Percentiles rank a stretch among this genome's conserved stretches.
phyloP scores from a whole-genome alignment of 2,797 vertebrate species.

The Acanthis flammea region DNA sequence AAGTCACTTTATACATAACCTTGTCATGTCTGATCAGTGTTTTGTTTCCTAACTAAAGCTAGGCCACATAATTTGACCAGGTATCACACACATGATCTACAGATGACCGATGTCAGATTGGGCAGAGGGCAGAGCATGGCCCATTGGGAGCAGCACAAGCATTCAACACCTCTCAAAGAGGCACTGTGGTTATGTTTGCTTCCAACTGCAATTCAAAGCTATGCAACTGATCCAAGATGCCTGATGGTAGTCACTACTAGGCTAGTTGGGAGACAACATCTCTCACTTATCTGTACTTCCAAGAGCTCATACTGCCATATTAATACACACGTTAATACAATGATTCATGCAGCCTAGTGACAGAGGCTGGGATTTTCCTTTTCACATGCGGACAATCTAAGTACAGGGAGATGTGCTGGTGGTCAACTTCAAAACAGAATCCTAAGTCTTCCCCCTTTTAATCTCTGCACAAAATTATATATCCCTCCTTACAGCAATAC shows the following conservation, averaged over 20 bases:
- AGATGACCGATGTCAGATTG: rapidly evolving
- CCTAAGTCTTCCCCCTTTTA: not conserved
- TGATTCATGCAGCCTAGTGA: not conserved
- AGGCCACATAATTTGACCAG: not conserved
- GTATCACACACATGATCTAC: not conserved
- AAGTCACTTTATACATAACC: not conserved
- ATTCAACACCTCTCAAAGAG: not conserved
- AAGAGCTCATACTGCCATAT: not conserved
- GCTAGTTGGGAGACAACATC: not conserved
- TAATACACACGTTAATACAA: not conserved
- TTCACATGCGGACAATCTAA: not conserved
- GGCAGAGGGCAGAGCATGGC: not conserved
- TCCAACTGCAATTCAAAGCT: not conserved
- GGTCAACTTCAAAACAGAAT: not conserved
- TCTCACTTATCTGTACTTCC: not conserved
- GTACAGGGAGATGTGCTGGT: not conserved
- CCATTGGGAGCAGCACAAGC: not conserved
- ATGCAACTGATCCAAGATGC: not conserved
- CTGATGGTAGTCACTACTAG: not conserved
- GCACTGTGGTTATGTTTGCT: not conserved
- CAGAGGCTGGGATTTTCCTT: not conserved
- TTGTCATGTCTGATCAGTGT: not conserved
- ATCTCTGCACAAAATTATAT: not conserved
- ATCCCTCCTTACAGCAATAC: not conserved
- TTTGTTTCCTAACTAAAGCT: not conserved